Base-by-base conservation (phyloP, 2,113 vertebrate genomes). In the Ifrita kowaldi region DNA sequence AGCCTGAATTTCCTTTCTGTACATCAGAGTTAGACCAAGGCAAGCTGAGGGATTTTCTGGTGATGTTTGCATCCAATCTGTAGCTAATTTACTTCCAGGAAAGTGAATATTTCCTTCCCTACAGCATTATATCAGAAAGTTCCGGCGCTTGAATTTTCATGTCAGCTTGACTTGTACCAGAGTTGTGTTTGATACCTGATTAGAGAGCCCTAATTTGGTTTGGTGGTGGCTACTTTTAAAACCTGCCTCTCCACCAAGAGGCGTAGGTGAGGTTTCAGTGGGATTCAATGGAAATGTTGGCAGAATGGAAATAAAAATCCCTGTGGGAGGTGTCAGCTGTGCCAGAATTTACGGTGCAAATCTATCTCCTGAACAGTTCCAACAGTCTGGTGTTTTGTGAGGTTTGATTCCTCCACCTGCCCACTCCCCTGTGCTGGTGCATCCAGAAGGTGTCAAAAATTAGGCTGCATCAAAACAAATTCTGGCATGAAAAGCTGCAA, bases 241-340 rank as follows among this genome's bases (percentile, higher is more conserved):
- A 35, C 4, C 44, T 39, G 1, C 10, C 21, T 13, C 13, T 28
- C 15, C 7, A 7, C 16, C 4, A 1, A 2, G 16, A 74, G n/a
- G 11, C 3, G 2, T 2, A 7, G 59, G 39, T 37, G 56, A 30
- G 26, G 33, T 46, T 87, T 57, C 12, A 16, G 13, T 32, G 33
- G 32, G 5, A 64, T 16, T 80, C n/a, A 1, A 3, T 22, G 33
- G 32, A 68, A 75, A 42, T 11, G 33, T 13, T 63, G 65, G 37
- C 50, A 90, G 67, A 71, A n/a, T 46, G 42, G 47, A 87, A 91
- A 64, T n/a, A 67, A 59, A 50, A 0, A 2, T 79, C 46, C 41
- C 16, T 39, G 62, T 79, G 71, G 56, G 71, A 89, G 39, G 53
- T 42, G 63, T 52, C 16, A 21, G 35, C 62, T 78, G 19, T 60